Conservation (phyloP, 2,888 invertebrate species). For the Athalia cordata region DNA sequence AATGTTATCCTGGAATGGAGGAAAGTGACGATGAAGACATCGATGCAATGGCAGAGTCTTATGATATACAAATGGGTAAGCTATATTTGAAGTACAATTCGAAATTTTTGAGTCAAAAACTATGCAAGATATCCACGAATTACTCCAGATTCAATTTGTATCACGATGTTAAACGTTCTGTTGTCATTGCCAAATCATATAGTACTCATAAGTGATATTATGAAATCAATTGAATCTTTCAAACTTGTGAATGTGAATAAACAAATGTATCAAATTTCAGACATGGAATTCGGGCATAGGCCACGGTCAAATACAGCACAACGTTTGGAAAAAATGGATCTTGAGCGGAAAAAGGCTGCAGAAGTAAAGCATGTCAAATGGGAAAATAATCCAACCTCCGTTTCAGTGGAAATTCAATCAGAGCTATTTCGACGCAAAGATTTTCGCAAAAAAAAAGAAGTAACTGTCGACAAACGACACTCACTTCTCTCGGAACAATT, state of each 20-base stretch:
- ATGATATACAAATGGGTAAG: conserved; percentile 84
- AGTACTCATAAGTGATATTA: no score
- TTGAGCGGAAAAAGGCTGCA: conserved; percentile 86
- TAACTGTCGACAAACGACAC: conserved; percentile 62
- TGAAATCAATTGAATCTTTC: conserved; percentile 79
- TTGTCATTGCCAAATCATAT: no score
- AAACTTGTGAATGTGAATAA: conserved; percentile 70
- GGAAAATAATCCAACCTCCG: conserved; percentile 76
- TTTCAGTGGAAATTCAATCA: conserved; percentile 77
- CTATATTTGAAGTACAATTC: conserved; percentile 65
- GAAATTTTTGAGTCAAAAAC: conserved; percentile 69
- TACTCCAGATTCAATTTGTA: no score
- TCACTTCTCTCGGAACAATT: conserved; percentile 87
- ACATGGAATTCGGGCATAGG: conserved; percentile 76
- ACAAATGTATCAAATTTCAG: conserved; percentile 59
- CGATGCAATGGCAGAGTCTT: conserved; percentile 80
- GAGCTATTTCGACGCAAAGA: conserved; percentile 78
- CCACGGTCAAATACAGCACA: conserved; percentile 92
- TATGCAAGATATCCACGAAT: no score
- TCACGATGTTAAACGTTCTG: no score
- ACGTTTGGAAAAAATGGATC: conserved; percentile 91
- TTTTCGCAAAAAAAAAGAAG: conserved; percentile 62
- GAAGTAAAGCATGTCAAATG: conserved; percentile 86
- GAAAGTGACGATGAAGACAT: conserved; percentile 88
- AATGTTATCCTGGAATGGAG: conserved; percentile 86